Base-by-base conservation (phyloP, 2,797 vertebrate genomes). In the Hyperoplus immaculatus region DNA sequence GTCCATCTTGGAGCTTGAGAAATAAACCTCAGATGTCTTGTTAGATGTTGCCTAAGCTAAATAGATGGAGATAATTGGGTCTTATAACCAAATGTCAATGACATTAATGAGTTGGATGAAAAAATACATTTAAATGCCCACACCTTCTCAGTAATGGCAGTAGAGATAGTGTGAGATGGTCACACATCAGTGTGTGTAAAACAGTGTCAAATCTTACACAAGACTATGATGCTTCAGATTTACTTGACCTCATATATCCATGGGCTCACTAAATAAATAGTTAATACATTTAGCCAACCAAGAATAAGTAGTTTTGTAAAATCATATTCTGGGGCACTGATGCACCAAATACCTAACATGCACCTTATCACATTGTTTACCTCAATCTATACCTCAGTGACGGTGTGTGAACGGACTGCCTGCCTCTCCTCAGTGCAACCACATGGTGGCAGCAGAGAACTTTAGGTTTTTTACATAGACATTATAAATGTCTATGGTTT, bases 401-500 rank as follows among this genome's bases (percentile, higher is more conserved):
- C 15, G 42, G 9, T 18, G 47, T 42, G 10, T 72, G 18, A 58
- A 47, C 21, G 5, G 16, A 21, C 21, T 6, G 4, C 3, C 16
- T 45, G 65, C 47, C 61, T 2, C 8, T 70, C 50, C 51, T 59
- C 14, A 65, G 3, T 18, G 0, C 1, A n/a, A 50, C 88, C 92
- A 91, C 91, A 82, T 13, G 92, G 72, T 79, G 90, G 88, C 85
- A 94, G 87, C 78, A 91, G 85, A 88, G 85, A 49, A 54, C 88
- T 86, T 66, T 8, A 29, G 4, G 3, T 72, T 54, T 62, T 75
- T 57, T 59, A 70, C n/a, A n/a, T n/a, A n/a, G n/a, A n/a, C n/a
- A n/a, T n/a, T n/a, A n/a, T n/a, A n/a, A n/a, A n/a, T n/a, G n/a
- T n/a, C n/a, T n/a, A n/a, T n/a, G 4, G 3, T 72, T 54, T 62